These are phyloP conservation scores for Chunga burmeisteri DNA, from an alignment of 2,113 vertebrate genomes.

Conservation along the genomic window DNA sequence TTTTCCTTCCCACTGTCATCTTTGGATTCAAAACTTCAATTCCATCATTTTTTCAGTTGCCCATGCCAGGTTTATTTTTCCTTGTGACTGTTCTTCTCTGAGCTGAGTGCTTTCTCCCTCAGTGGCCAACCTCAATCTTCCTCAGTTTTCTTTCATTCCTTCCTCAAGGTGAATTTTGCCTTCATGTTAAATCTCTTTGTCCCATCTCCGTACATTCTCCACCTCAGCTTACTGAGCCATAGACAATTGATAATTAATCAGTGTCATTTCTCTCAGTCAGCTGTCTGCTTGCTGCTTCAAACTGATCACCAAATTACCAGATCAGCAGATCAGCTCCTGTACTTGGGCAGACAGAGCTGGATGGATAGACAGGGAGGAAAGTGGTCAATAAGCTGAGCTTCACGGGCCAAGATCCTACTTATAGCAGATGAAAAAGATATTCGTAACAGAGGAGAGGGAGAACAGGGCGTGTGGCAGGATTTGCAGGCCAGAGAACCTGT, in stretches of 20 bases:
- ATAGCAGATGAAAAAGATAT: background rate
- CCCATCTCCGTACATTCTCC: background rate
- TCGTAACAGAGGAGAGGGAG: fast-evolving
- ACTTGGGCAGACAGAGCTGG: background rate
- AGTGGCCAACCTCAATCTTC: background rate
- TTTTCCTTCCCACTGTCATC: background rate
- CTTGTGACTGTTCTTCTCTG: background rate
- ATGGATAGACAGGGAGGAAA: background rate
- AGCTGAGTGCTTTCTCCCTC: background rate
- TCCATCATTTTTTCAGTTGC: background rate
- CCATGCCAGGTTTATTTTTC: background rate
- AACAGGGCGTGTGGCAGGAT: fast-evolving
- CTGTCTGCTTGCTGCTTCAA: background rate
- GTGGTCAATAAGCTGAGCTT: background rate
- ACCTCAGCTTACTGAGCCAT: background rate
- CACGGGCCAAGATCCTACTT: background rate
- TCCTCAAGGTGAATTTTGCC: background rate
- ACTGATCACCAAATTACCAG: background rate
- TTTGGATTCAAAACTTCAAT: background rate
- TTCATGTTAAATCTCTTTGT: background rate
- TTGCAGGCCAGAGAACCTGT: background rate
- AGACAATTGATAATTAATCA: background rate
- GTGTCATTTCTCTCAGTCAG: background rate
- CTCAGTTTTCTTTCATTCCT: background rate
- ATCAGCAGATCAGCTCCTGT: background rate